These are phyloP conservation scores for Callipepla californica DNA, from an alignment of 2,113 vertebrate genomes.

Conservation along the genomic window DNA sequence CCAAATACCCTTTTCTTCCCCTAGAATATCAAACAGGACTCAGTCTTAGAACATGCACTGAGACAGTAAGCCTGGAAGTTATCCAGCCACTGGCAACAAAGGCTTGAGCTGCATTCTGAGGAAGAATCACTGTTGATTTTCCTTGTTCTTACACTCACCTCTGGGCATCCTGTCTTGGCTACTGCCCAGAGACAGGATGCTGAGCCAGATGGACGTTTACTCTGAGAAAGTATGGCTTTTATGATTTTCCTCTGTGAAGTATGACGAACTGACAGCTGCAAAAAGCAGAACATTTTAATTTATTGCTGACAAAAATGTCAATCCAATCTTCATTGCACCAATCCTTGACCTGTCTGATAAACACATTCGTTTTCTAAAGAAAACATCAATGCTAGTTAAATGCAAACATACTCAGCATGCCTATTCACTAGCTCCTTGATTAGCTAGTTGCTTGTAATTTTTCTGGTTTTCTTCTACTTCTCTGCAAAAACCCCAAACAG, in stretches of 20 bases:
- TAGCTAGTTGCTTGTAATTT: not conserved
- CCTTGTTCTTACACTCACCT: not conserved
- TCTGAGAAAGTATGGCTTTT: conserved; percentile 38
- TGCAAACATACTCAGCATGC: not conserved
- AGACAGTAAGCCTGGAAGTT: not conserved
- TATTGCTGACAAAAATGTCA: not conserved
- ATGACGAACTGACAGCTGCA: not conserved
- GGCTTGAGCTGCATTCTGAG: not conserved
- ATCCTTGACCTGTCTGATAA: not conserved
- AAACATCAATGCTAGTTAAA: not conserved
- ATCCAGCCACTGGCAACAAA: not conserved
- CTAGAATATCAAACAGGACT: not conserved
- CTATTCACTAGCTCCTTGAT: not conserved
- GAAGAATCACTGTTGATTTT: not conserved
- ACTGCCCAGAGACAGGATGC: conserved; percentile 21
- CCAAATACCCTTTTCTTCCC: not conserved
- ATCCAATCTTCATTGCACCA: not conserved
- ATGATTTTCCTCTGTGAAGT: not conserved
- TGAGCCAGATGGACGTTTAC: conserved; percentile 43
- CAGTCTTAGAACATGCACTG: not conserved
- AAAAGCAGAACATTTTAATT: conserved; percentile 12
- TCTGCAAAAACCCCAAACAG: not conserved
- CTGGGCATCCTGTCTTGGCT: conserved; percentile 31
- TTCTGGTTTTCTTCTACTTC: not conserved
- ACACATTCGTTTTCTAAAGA: not conserved